A percentile compares a stretch with the other conserved stretches of the same genome.
These are phyloP conservation scores for Stichopus horrens DNA, from an alignment of 53 echinoderm and acorn worm genomes.

Conservation along the genomic window DNA sequence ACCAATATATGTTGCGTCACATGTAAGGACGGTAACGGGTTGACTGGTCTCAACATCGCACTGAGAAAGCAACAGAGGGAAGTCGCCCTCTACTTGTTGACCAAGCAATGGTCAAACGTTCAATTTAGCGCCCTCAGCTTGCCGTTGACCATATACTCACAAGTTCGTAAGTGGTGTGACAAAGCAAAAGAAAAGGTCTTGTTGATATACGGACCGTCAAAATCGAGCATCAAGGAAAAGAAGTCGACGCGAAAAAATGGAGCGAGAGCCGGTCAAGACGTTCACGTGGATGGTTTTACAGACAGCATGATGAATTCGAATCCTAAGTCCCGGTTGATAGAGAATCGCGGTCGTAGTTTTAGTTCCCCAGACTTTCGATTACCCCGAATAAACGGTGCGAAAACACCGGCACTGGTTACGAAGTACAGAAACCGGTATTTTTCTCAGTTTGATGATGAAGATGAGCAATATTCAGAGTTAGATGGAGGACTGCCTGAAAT, in stretches of 20 bases:
- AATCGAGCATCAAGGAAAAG: constrained; percentile 70
- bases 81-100: constrained; percentile 83
- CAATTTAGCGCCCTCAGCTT: constrained; percentile 79
- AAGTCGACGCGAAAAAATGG: constrained; percentile 58
- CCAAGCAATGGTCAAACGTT: constrained; percentile 94
- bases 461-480: not conserved
- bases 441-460: constrained; percentile 48
- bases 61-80: constrained; percentile 81
- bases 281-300: constrained; percentile 84
- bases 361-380: constrained; percentile 46
- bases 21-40: constrained; percentile 85
- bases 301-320: constrained; percentile 77
- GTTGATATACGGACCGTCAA: constrained; percentile 66
- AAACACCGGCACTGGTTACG: constrained; percentile 70
- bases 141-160: constrained; percentile 75
- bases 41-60: constrained; percentile 80
- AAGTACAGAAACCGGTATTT: constrained; percentile 61
- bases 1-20: constrained; percentile 89
- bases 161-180: constrained; percentile 83
- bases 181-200: constrained; percentile 85
- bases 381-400: constrained; percentile 58
- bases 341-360: constrained; percentile 38
- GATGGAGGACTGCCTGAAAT: constrained; percentile 12
- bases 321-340: constrained; percentile 47
- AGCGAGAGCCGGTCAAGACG: constrained; percentile 73